These are phyloP conservation scores for Magallana angulata DNA, from an alignment of 1,140 invertebrate species.

Conservation along the genomic window DNA sequence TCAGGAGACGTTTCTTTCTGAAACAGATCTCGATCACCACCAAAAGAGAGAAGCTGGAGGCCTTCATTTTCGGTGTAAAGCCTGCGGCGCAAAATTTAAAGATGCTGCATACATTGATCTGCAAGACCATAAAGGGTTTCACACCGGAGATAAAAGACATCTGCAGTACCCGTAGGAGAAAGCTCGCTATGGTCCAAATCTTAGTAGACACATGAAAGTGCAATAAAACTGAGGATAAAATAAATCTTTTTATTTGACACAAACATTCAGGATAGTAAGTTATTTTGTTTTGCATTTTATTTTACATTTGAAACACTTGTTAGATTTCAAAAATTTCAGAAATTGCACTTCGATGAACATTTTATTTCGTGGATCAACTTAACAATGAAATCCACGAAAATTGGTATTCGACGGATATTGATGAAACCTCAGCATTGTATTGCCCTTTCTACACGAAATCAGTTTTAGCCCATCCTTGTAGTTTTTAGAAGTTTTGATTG, in stretches of 20 bases:
- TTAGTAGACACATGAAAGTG: not conserved
- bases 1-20: not conserved
- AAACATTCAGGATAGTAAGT: not conserved
- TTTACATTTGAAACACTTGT: not conserved
- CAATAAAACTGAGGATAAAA: not conserved
- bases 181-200: not conserved
- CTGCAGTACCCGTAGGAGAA: not conserved
- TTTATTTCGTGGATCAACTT: not conserved
- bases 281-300: not conserved
- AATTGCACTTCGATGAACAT: not conserved
- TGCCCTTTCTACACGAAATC: not conserved
- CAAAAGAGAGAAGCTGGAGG: not conserved
- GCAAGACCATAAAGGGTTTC: not conserved
- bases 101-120: not conserved
- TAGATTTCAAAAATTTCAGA: not conserved
- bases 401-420: not conserved
- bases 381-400: not conserved
- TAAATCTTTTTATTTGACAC: not conserved
- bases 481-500: not conserved
- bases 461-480: not conserved
- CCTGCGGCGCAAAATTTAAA: not conserved
- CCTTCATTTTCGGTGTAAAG: not conserved
- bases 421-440: not conserved
- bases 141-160: not conserved
- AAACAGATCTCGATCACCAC: not conserved